phyloP scores from a whole-genome alignment of 2,113 vertebrate species.

The Cyanocitta stelleri region DNA sequence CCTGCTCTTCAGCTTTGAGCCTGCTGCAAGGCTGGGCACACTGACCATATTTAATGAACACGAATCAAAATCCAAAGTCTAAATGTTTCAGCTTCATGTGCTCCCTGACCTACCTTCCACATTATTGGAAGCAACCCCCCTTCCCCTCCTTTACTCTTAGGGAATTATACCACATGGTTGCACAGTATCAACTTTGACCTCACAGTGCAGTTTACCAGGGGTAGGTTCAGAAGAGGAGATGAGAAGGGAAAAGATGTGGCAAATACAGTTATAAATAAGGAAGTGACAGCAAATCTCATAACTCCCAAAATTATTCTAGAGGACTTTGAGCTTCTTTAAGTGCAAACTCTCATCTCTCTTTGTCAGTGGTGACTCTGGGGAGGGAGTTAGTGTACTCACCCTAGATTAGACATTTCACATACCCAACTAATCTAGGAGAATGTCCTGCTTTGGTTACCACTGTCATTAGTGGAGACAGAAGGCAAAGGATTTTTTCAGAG shows the following conservation, averaged over 20 bases:
- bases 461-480: not conserved
- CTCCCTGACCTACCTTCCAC: not conserved
- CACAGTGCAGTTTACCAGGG: not conserved
- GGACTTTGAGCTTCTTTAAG: not conserved
- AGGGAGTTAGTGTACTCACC: not conserved
- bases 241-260: not conserved
- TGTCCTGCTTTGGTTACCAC: not conserved
- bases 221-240: not conserved
- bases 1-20: not conserved
- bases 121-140: not conserved
- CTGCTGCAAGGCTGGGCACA: not conserved
- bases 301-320: not conserved
- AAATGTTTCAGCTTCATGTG: not conserved
- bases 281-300: not conserved
- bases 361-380: not conserved
- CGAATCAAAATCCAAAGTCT: not conserved
- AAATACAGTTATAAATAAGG: not conserved
- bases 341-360: not conserved
- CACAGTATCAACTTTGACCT: not conserved
- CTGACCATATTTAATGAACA: not conserved
- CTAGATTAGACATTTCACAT: not conserved
- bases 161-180: not conserved
- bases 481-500: not conserved
- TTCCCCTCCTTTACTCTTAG: not conserved
- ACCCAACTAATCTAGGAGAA: not conserved